Conservation (phyloP, 1,140 invertebrate genomes). For the Nephila pilipes region DNA sequence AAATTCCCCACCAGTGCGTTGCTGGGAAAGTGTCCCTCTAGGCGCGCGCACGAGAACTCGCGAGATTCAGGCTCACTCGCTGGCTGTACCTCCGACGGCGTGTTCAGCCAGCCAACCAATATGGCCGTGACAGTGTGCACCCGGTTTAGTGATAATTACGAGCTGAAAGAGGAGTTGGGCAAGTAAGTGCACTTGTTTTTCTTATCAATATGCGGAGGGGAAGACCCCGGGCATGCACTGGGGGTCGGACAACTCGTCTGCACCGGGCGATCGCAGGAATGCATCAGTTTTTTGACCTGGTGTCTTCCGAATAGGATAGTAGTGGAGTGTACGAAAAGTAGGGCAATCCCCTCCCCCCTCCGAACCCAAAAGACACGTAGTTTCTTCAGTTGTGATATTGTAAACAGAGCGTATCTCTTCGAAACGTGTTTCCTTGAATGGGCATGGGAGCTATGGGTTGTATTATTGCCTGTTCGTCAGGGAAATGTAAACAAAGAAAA, state of each 20-base stretch:
- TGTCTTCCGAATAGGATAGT: conserved; percentile 15
- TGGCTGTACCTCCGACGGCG: neutral
- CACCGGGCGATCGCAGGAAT: neutral
- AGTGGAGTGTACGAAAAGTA: conserved; percentile 9
- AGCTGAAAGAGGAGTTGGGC: conserved; percentile 99
- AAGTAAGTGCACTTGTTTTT: conserved; percentile 90
- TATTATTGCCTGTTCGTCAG: neutral
- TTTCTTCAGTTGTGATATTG: conserved; percentile 67
- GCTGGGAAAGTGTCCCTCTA: conserved; percentile 28
- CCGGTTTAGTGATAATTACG: conserved; percentile 99
- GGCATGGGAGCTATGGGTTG: conserved; percentile 32
- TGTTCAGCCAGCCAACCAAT: conserved; percentile 62
- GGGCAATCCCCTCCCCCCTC: conserved; percentile 39
- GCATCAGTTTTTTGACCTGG: conserved; percentile 44
- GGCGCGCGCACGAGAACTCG: conserved; percentile 58
- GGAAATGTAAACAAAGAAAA: neutral
- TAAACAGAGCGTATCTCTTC: conserved; percentile 68
- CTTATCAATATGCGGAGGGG: neutral
- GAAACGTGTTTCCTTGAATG: conserved; percentile 68
- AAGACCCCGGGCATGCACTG: neutral
- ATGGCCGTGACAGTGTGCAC: conserved; percentile 79
- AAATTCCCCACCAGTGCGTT: neutral
- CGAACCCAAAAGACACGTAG: conserved; percentile 50
- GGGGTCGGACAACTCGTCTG: neutral
- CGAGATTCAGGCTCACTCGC: conserved; percentile 19